These are phyloP conservation scores for Pyrrhosoma nymphula DNA, from an alignment of 2,888 invertebrate species.

Conservation along the genomic window DNA sequence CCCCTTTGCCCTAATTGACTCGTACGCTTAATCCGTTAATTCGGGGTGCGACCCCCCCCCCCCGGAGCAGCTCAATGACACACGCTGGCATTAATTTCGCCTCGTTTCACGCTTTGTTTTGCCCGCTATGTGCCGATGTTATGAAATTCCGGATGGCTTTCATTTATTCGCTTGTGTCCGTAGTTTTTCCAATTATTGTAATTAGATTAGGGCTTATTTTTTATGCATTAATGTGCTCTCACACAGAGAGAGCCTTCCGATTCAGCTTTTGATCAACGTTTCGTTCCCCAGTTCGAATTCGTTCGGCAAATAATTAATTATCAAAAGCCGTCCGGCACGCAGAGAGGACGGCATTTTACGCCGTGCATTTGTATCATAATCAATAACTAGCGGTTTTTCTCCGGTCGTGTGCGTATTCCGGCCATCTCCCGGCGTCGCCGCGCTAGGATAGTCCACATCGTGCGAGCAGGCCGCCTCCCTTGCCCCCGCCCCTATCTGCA, in stretches of 20 bases:
- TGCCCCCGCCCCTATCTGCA: not conserved
- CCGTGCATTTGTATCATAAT: conserved; percentile 31
- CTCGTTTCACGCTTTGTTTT: conserved; percentile 29
- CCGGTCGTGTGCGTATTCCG: not conserved
- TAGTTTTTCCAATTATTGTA: conserved; percentile 60
- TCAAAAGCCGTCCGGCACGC: conserved; percentile 31
- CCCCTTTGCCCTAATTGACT: conserved; percentile 20
- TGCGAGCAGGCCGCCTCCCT: not conserved
- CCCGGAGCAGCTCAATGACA: not conserved
- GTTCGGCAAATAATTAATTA: conserved; percentile 62
- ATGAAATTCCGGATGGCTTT: conserved; percentile 26
- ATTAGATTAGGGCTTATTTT: conserved; percentile 60
- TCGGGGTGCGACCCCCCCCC: conserved; percentile 20
- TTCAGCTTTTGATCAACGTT: conserved; percentile 65
- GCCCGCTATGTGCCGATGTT: not conserved
- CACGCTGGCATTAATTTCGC: conserved; percentile 31
- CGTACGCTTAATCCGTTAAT: conserved; percentile 28
- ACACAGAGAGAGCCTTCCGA: conserved; percentile 19
- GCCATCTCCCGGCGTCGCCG: not conserved
- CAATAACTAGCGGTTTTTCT: conserved; percentile 27
- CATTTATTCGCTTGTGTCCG: conserved; percentile 38
- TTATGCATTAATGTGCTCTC: conserved; percentile 20
- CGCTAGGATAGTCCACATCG: not conserved
- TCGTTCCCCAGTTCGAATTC: conserved; percentile 50
- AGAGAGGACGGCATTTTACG: conserved; percentile 28